phyloP scores from a whole-genome alignment of 92 coral and sea anemone genomes.

The Heteractis magnifica region DNA sequence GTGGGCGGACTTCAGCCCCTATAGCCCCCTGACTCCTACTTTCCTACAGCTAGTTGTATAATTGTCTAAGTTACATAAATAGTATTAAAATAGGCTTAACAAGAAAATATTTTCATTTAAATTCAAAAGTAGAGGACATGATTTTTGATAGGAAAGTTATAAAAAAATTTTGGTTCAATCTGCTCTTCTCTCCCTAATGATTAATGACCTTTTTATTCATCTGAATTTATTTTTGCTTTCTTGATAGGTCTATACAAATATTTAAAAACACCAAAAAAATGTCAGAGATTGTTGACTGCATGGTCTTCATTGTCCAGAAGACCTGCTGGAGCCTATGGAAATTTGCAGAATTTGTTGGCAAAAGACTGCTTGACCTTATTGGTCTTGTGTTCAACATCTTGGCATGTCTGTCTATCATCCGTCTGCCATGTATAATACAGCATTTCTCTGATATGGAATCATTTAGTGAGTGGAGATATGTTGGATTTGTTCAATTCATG shows the following conservation, averaged over 20 bases:
- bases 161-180: too few relatives aligned
- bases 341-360: slow-evolving; percentile 72
- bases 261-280: slow-evolving; percentile 41
- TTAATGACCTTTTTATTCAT: not conserved
- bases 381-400: slow-evolving; percentile 82
- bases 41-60: too few relatives aligned
- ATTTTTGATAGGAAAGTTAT: too few relatives aligned
- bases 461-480: slow-evolving; percentile 67
- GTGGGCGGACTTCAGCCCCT: too few relatives aligned
- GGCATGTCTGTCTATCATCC: slow-evolving; percentile 84
- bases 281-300: slow-evolving; percentile 98
- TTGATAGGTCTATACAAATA: not conserved
- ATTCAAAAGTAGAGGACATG: too few relatives aligned
- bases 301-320: slow-evolving; percentile 82
- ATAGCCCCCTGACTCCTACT: too few relatives aligned
- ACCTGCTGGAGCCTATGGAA: slow-evolving; percentile 90
- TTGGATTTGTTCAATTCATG: slow-evolving; percentile 72
- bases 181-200: not conserved
- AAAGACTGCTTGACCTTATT: slow-evolving; percentile 73
- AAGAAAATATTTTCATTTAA: too few relatives aligned
- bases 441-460: slow-evolving; percentile 70
- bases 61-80: too few relatives aligned
- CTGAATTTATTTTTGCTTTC: not conserved
- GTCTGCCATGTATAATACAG: slow-evolving; percentile 80
- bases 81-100: too few relatives aligned